Percentiles rank a stretch among this genome's conserved stretches.
Evolutionary conservation across 2,113 vertebrate genomes (phyloP).

Genomic region (Syrmaticus mikado): DNA sequence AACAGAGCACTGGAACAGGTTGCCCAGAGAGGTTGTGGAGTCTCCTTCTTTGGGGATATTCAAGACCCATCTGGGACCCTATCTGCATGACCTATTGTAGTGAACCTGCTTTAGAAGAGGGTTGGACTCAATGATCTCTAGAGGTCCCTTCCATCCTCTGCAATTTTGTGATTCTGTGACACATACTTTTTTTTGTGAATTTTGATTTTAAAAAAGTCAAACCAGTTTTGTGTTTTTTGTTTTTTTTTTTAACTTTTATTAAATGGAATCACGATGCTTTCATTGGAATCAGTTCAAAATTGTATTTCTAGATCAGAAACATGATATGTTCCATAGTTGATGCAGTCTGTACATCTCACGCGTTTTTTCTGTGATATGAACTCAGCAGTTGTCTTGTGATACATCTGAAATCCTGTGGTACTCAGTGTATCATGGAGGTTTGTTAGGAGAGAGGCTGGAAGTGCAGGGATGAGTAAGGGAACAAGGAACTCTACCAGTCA

Average conservation of each 20-base stretch:
- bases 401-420: fast-evolving
- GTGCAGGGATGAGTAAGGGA: neutral
- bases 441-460: neutral
- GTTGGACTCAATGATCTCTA: too few relatives aligned
- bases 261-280: neutral
- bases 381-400: neutral
- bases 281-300: neutral
- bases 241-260: neutral
- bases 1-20: too few relatives aligned
- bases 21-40: too few relatives aligned
- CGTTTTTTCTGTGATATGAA: fast-evolving
- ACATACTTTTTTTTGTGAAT: neutral
- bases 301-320: neutral
- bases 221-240: neutral
- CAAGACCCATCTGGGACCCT: too few relatives aligned
- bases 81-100: too few relatives aligned
- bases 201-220: neutral
- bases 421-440: neutral
- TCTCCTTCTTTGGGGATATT: too few relatives aligned
- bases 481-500: neutral
- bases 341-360: neutral
- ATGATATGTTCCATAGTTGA: neutral
- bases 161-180: too few relatives aligned
- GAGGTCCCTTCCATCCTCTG: too few relatives aligned
- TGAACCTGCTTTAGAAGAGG: too few relatives aligned